Percentiles rank a stretch among this genome's conserved stretches.
These are phyloP conservation scores for Adelges cooleyi DNA, from an alignment of 1,140 invertebrate genomes.

Conservation along the genomic window DNA sequence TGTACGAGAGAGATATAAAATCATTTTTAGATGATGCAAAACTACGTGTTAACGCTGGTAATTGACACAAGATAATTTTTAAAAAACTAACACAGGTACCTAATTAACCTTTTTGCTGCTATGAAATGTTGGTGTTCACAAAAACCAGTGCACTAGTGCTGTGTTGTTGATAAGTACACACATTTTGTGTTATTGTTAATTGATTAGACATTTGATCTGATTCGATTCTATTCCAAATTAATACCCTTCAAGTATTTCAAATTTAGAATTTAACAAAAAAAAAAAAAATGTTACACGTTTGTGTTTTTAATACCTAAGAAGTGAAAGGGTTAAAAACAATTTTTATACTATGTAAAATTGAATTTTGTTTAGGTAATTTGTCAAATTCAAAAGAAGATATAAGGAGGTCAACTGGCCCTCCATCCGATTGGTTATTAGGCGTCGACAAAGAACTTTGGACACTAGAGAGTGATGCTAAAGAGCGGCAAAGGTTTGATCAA, in stretches of 20 bases:
- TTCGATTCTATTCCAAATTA: no score
- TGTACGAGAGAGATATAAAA: conserved; percentile 73
- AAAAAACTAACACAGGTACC: no score
- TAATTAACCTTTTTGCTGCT: background rate
- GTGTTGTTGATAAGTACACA: no score
- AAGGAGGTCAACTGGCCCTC: conserved; percentile 27
- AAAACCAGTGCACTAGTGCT: no score
- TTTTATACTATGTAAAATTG: no score
- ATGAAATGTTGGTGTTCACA: background rate
- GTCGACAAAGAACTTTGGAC: conserved; percentile 48
- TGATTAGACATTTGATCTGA: no score
- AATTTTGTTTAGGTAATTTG: background rate
- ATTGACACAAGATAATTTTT: background rate
- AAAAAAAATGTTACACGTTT: no score
- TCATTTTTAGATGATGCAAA: conserved; percentile 67
- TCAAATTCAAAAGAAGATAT: conserved; percentile 36
- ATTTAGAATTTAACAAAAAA: no score
- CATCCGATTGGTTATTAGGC: conserved; percentile 41
- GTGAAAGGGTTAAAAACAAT: no score
- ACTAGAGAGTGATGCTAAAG: conserved; percentile 44
- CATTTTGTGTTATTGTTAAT: no score
- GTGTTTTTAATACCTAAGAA: no score
- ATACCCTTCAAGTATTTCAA: no score
- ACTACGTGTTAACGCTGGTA: conserved; percentile 40
- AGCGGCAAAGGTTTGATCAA: conserved; percentile 52